Percentiles rank a stretch among this genome's conserved stretches.
Conservation (phyloP, 2,113 vertebrate genomes). For the Sciurus niger region DNA sequence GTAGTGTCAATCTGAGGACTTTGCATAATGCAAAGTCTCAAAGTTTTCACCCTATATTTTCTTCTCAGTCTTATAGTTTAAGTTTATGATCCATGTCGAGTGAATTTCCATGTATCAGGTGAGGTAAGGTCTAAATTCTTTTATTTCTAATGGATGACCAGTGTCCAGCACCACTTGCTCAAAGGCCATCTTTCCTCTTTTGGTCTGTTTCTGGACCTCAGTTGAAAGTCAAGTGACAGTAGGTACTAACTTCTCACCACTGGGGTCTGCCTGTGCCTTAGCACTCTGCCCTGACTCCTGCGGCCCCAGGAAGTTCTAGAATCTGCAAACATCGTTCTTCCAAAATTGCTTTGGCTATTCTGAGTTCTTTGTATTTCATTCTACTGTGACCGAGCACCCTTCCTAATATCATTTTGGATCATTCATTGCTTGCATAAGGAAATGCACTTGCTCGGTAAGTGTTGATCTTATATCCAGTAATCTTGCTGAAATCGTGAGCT, state of each 20-base stretch:
- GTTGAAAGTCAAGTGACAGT: not conserved
- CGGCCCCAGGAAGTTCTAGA: not conserved
- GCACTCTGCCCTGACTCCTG: accelerated
- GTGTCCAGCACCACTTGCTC: accelerated
- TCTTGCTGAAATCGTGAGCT: not conserved
- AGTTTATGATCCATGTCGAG: not conserved
- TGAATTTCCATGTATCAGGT: not conserved
- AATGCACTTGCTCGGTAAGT: not conserved
- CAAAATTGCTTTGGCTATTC: not conserved
- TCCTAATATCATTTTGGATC: not conserved
- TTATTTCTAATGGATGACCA: not conserved
- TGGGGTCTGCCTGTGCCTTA: accelerated
- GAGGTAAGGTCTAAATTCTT: not conserved
- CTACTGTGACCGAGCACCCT: not conserved
- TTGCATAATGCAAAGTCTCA: not conserved
- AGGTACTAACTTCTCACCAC: not conserved
- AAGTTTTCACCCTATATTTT: not conserved
- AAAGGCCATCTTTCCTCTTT: not conserved
- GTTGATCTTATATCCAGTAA: not conserved
- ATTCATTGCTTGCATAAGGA: not conserved
- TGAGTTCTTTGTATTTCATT: not conserved
- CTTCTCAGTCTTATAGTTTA: not conserved
- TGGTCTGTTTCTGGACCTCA: not conserved
- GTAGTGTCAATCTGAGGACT: not conserved
- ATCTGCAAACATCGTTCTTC: not conserved